These are phyloP conservation scores for Rapana venosa DNA, from an alignment of 2,888 invertebrate genomes.

Conservation along the genomic window DNA sequence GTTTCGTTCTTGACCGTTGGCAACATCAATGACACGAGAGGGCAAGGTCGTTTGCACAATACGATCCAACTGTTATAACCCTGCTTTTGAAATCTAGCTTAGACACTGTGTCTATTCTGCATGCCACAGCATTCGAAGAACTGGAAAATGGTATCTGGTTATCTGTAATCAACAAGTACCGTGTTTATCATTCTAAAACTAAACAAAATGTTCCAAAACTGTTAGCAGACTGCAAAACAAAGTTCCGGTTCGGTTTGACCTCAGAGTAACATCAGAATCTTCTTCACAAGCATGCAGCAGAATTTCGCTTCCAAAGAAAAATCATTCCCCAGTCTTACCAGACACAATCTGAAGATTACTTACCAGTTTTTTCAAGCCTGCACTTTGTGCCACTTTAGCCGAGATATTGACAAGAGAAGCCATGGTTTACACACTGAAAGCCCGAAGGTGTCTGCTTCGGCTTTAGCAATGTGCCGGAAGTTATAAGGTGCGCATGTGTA, in stretches of 20 bases:
- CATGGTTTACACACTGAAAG: slow-evolving; percentile 54
- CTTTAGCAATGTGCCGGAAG: neutral
- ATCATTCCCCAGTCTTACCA: neutral
- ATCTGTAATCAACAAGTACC: too few species aligned
- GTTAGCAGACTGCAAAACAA: neutral
- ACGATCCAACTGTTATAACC: neutral
- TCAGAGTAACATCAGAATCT: neutral
- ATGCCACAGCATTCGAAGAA: neutral
- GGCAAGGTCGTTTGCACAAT: slow-evolving; percentile 25
- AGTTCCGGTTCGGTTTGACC: slow-evolving; percentile 17
- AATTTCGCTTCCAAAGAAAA: neutral
- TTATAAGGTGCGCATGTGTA: slow-evolving; percentile 29
- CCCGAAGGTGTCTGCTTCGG: slow-evolving; percentile 7
- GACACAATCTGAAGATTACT: slow-evolving; percentile 41
- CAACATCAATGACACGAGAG: neutral
- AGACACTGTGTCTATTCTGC: neutral
- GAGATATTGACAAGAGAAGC: slow-evolving; percentile 64
- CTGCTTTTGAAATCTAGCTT: neutral
- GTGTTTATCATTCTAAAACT: too few species aligned
- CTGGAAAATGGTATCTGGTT: too few species aligned
- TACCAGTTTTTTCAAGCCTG: slow-evolving; percentile 59
- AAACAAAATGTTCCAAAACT: too few species aligned
- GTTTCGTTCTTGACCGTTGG: neutral
- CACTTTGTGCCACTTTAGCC: slow-evolving; percentile 56
- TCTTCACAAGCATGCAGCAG: neutral